phyloP scores from a whole-genome alignment of 2,888 invertebrate species.

The Charanyca ferruginea region DNA sequence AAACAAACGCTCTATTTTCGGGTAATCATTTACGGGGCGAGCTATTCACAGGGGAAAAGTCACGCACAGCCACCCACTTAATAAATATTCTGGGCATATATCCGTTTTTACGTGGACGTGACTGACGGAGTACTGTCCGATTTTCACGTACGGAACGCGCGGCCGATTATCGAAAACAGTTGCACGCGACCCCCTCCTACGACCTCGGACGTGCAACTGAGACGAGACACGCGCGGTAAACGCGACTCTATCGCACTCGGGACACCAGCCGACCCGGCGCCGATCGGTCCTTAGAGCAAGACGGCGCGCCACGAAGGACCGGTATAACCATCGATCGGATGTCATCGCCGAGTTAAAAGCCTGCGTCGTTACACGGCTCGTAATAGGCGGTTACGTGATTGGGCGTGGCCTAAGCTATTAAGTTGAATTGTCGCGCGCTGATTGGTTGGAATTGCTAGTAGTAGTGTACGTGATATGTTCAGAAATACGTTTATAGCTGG shows the following conservation, averaged over 20 bases:
- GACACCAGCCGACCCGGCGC: conserved; percentile 76
- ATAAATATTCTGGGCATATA: conserved; percentile 92
- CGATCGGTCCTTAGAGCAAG: conserved; percentile 81
- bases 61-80: conserved; percentile 91
- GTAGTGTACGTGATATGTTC: conserved; percentile 91
- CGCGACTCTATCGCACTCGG: conserved; percentile 89
- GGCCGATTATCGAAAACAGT: conserved; percentile 91
- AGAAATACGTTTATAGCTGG: conserved; percentile 90
- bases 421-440: conserved; percentile 90
- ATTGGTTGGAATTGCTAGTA: conserved; percentile 91
- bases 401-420: conserved; percentile 90
- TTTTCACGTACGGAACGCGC: conserved; percentile 91
- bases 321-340: conserved; percentile 83
- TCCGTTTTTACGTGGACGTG: conserved; percentile 91
- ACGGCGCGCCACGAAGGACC: conserved; percentile 75
- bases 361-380: conserved; percentile 90
- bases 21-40: conserved; percentile 86
- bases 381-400: conserved; percentile 91
- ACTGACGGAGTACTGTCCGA: conserved; percentile 89
- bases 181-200: conserved; percentile 90
- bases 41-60: conserved; percentile 90
- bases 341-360: conserved; percentile 89
- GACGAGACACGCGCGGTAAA: conserved; percentile 88
- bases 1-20: conserved; percentile 87
- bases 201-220: conserved; percentile 90